Evolutionary conservation across 2,113 vertebrate genomes (phyloP).

Genomic region (Lampris megalopsis): DNA sequence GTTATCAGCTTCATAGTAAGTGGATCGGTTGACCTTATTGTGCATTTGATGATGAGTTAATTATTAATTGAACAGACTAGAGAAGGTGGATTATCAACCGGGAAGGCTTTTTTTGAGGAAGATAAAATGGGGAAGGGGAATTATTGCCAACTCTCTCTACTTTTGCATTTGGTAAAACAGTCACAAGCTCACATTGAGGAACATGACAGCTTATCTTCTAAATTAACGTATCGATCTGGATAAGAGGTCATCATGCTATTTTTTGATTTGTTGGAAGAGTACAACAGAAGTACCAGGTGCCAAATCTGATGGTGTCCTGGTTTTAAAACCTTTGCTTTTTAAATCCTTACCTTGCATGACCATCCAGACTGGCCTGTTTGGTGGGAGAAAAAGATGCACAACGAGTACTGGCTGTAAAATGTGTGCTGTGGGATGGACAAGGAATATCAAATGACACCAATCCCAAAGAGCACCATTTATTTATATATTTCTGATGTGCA

Average conservation of each 20-base stretch:
- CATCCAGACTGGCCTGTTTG: neutral
- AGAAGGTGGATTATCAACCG: constrained; percentile 11
- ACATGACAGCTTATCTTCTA: constrained; percentile 55
- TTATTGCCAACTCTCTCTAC: constrained; percentile 23
- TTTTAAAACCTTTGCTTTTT: too few species aligned
- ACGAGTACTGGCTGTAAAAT: constrained; percentile 6
- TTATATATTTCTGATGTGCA: neutral
- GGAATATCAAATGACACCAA: neutral
- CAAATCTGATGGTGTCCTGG: neutral
- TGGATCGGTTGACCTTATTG: neutral
- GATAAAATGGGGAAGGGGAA: constrained; percentile 35
- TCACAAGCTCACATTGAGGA: constrained; percentile 72
- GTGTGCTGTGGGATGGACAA: constrained; percentile 15
- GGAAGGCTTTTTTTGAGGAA: constrained; percentile 32
- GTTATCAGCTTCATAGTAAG: neutral
- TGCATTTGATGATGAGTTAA: neutral
- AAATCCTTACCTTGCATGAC: too few species aligned
- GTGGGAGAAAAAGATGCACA: constrained; percentile 27
- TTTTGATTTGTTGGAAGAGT: constrained; percentile 35
- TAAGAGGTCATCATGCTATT: constrained; percentile 33
- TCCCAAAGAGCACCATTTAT: neutral
- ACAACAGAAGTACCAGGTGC: constrained; percentile 42
- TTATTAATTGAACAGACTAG: constrained; percentile 35
- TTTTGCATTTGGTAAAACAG: constrained; percentile 36
- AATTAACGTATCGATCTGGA: constrained; percentile 19